phyloP scores from a whole-genome alignment of 2,113 vertebrate genomes.

The Nothobranchius kuhntae region DNA sequence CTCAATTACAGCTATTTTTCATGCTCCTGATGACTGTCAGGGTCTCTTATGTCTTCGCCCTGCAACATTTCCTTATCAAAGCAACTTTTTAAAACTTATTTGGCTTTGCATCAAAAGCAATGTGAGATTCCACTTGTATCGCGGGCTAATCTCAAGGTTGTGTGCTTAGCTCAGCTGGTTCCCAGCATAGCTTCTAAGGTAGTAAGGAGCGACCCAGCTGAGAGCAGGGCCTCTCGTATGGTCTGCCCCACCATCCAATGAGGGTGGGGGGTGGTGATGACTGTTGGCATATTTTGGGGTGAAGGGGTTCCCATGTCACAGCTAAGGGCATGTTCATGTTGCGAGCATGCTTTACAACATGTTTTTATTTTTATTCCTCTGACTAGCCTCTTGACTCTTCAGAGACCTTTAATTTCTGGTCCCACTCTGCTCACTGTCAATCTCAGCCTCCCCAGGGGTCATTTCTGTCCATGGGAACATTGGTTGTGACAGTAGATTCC shows the following conservation, averaged over 20 bases:
- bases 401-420: constrained; percentile 63
- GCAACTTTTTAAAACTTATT: constrained; percentile 63
- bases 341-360: constrained; percentile 53
- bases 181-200: constrained; percentile 63
- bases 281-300: constrained; percentile 43
- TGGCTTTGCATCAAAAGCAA: constrained; percentile 58
- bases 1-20: constrained; percentile 61
- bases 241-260: constrained; percentile 42
- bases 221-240: constrained; percentile 42
- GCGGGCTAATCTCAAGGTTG: constrained; percentile 46
- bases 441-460: constrained; percentile 53
- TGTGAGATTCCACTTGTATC: constrained; percentile 35
- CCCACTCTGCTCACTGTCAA: constrained; percentile 66
- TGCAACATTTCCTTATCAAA: constrained; percentile 71
- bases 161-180: constrained; percentile 54
- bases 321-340: constrained; percentile 46
- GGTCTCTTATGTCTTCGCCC: constrained; percentile 40
- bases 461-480: constrained; percentile 72
- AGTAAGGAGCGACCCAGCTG: constrained; percentile 42
- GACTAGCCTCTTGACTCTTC: constrained; percentile 57
- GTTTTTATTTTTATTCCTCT: constrained; percentile 59
- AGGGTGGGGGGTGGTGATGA: constrained; percentile 12
- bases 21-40: constrained; percentile 52
- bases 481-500: constrained; percentile 54
- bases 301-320: constrained; percentile 65